phyloP scores from a whole-genome alignment of 2,888 invertebrate genomes.

The Polietes domitor region DNA sequence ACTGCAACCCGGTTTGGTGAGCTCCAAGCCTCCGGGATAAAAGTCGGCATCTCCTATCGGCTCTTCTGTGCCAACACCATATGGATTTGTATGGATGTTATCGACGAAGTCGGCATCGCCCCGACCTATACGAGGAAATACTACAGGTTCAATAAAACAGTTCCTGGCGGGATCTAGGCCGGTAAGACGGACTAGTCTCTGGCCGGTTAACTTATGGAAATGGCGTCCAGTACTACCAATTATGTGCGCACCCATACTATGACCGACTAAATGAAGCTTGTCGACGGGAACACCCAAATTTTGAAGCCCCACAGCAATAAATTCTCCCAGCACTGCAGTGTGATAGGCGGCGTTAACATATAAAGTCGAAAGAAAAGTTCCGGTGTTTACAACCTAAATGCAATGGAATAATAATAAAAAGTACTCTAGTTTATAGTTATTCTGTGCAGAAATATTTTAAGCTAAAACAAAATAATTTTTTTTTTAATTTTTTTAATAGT shows the following conservation, averaged over 20 bases:
- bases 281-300: slow-evolving; percentile 69
- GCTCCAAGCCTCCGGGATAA: neutral
- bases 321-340: slow-evolving; percentile 75
- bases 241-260: slow-evolving; percentile 77
- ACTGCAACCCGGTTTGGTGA: neutral
- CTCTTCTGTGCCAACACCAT: slow-evolving; percentile 69
- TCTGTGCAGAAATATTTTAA: no score
- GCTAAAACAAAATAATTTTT: no score
- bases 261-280: slow-evolving; percentile 74
- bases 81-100: slow-evolving; percentile 74
- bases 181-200: slow-evolving; percentile 72
- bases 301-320: slow-evolving; percentile 70
- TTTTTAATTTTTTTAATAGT: no score
- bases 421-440: no score
- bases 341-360: slow-evolving; percentile 79
- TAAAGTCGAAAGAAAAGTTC: slow-evolving; percentile 75
- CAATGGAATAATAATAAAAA: no score
- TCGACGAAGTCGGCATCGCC: slow-evolving; percentile 77
- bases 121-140: slow-evolving; percentile 71
- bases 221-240: slow-evolving; percentile 72
- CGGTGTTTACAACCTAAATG: slow-evolving; percentile 77
- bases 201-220: slow-evolving; percentile 70
- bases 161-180: slow-evolving; percentile 78
- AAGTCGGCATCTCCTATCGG: slow-evolving; percentile 36
- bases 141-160: slow-evolving; percentile 74